A percentile compares a stretch with the other conserved stretches of the same genome.
phyloP scores from a whole-genome alignment of 2,113 vertebrate species.

The Acrocephalus kingi region DNA sequence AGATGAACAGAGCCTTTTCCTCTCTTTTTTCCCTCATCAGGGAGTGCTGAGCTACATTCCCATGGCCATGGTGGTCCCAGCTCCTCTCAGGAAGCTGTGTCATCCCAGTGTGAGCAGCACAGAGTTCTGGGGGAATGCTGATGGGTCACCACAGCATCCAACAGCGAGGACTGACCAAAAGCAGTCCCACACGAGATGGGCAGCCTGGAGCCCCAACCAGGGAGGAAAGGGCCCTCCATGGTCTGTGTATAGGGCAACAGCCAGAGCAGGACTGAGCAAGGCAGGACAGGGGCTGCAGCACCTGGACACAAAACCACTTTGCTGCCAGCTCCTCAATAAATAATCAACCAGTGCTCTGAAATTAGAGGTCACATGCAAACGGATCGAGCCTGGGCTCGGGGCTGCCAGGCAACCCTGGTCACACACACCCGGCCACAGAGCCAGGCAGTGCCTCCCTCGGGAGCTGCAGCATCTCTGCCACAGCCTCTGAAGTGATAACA shows the following conservation, averaged over 20 bases:
- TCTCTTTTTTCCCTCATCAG: not conserved
- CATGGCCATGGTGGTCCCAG: not conserved
- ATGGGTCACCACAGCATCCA: not conserved
- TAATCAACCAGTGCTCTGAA: conserved; percentile 33
- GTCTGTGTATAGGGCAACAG: fast-evolving
- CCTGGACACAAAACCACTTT: not conserved
- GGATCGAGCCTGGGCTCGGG: not conserved
- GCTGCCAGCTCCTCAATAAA: conserved; percentile 66
- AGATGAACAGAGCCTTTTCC: not conserved
- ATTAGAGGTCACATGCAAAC: not conserved
- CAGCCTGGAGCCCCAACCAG: fast-evolving
- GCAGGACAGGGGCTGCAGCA: not conserved
- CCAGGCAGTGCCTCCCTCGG: not conserved
- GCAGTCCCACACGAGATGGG: fast-evolving
- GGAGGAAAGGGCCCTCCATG: fast-evolving
- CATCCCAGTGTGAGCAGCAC: fast-evolving
- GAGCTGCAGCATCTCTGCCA: not conserved
- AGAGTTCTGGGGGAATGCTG: not conserved
- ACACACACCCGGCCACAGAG: not conserved
- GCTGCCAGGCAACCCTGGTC: conserved; percentile 9
- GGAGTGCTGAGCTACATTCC: not conserved
- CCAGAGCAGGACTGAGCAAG: not conserved
- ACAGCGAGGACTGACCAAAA: fast-evolving
- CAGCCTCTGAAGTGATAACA: not conserved
- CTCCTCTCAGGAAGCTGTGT: fast-evolving